Evolutionary conservation across 1,140 invertebrate species (phyloP), one percentile per base, ranked within the genome.

Genomic region (Pristionchus pacificus): DNA sequence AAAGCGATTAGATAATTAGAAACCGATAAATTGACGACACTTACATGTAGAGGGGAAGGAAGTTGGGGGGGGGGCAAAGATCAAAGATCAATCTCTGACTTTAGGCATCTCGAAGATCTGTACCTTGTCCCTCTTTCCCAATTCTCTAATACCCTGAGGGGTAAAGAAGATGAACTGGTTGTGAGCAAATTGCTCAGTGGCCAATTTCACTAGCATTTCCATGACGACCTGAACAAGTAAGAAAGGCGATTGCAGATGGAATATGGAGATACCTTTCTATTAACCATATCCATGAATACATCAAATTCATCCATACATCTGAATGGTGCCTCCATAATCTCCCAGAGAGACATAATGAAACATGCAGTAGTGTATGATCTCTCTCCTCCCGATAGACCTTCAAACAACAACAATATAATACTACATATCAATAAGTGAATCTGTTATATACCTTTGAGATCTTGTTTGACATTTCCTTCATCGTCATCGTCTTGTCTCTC

Each of bases 231-330:
- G 60, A 67, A 73, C 2, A 32, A 3, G 14, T 55, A 49, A 15
- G 49, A 1, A 28, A 24, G 14, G 31, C 13, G 57, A 32, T 55
- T 49, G 10, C 25, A 32, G 38, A 70, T 6, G 6, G 33, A 65
- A 6, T 25, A 13, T 14, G n/a, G 29, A 65, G 28, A 6, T 31
- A 69, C 71, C 65, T 70, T 74, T 71, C 79, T 71, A 58, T 77
- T 81, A 60, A 80, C 57, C 71, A 75, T 77, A 63, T 81, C 94
- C 91, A 98, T 97, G 84, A 94, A 98, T 0, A 98, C 94, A 84
- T 98, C 95, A 85, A 97, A 97, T 87, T 98, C 95, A 84, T 98
- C 95, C 59, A 98, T 87, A 82, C 96, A 93, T 83, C 93, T 91
- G 84, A 98, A 97, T 0, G 95, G 95, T 70, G 92, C 88, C 73